phyloP scores from a whole-genome alignment of 2,113 vertebrate species.

The Tauraco erythrolophus region DNA sequence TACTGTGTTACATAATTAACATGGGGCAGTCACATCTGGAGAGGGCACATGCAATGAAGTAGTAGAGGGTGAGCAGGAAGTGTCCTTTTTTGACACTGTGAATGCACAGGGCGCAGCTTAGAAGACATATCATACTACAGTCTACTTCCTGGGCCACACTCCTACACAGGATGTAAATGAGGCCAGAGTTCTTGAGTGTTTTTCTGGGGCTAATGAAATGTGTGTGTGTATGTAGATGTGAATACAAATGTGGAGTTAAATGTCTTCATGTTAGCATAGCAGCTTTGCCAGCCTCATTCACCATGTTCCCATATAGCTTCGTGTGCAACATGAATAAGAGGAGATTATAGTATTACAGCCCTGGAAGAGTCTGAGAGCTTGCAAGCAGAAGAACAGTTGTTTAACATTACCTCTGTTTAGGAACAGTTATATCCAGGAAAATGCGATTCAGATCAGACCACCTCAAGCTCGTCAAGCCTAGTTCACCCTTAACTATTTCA shows the following conservation, averaged over 20 bases:
- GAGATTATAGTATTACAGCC: neutral
- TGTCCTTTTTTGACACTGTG: neutral
- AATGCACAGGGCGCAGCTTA: neutral
- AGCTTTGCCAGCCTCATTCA: neutral
- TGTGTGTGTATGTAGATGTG: neutral
- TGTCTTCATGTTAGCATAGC: neutral
- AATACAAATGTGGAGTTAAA: neutral
- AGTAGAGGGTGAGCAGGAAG: neutral
- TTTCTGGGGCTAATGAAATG: neutral
- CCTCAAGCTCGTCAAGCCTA: neutral
- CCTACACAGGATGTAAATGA: neutral
- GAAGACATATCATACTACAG: accelerated
- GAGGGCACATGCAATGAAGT: neutral
- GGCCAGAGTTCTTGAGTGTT: neutral
- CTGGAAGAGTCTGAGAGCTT: neutral
- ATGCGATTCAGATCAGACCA: neutral
- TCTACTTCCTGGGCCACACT: neutral
- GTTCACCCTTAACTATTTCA: neutral
- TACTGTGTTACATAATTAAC: neutral
- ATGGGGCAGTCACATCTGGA: neutral
- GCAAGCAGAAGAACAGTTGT: neutral
- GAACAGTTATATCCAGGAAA: neutral
- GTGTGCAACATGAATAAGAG: neutral
- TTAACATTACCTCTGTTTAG: constrained; percentile 17
- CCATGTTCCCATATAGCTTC: neutral